A percentile compares a stretch with the other conserved stretches of the same genome.
phyloP scores from a whole-genome alignment of 1,140 invertebrate species.

The Trichonephila inaurata region DNA sequence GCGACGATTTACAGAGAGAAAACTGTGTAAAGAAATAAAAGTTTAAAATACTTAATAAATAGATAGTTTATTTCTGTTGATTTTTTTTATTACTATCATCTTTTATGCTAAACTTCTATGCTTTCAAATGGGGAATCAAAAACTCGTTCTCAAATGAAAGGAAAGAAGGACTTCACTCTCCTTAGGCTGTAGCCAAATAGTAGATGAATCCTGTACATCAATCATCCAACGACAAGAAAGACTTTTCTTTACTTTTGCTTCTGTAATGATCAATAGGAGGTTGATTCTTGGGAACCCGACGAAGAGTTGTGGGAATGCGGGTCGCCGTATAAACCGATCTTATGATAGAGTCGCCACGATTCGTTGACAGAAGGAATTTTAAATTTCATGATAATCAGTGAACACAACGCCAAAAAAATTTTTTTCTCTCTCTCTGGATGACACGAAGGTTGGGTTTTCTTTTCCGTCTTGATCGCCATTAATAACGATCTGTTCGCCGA shows the following conservation, averaged over 20 bases:
- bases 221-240: constrained; percentile 41
- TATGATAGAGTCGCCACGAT: not conserved
- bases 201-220: constrained; percentile 19
- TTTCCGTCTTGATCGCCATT: not conserved
- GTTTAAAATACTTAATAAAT: not conserved
- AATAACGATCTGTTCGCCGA: not conserved
- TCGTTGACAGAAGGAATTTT: not conserved
- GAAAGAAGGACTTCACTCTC: not conserved
- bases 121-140: not conserved
- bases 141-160: not conserved
- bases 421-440: not conserved
- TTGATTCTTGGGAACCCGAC: not conserved
- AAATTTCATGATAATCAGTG: not conserved
- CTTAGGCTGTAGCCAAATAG: not conserved
- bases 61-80: not conserved
- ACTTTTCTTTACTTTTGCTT: not conserved
- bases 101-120: constrained; percentile 28
- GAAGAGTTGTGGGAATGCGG: not conserved
- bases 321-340: not conserved
- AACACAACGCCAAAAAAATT: not conserved
- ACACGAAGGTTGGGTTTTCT: not conserved
- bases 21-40: not conserved
- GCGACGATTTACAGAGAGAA: not conserved
- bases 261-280: not conserved
- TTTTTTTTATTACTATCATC: not conserved